Evolutionary conservation across 2,797 vertebrate species (phyloP).

Genomic region (Chanos chanos): DNA sequence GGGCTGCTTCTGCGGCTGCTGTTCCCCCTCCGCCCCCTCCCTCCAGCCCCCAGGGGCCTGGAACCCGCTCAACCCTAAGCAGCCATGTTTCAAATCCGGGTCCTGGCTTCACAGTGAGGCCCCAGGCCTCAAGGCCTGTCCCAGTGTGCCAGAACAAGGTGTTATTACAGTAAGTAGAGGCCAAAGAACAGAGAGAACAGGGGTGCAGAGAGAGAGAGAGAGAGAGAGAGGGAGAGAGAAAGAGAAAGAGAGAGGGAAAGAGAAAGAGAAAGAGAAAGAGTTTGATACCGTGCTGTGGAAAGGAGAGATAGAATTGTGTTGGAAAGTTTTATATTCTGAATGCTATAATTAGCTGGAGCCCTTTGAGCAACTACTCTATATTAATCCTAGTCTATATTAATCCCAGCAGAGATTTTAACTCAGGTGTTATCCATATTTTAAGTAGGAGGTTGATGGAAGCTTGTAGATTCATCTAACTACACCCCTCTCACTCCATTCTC

Average conservation of each 20-base stretch:
- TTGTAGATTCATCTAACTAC: background rate
- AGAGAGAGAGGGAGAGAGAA: constrained; percentile 4
- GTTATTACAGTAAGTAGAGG: constrained; percentile 3
- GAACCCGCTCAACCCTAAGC: constrained; percentile 59
- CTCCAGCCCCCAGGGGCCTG: constrained; percentile 58
- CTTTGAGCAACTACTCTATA: too few relatives aligned
- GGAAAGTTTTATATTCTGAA: too few relatives aligned
- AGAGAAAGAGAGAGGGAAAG: constrained; percentile 1
- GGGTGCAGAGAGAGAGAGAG: constrained; percentile 1
- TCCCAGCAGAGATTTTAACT: too few relatives aligned
- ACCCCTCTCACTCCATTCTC: background rate
- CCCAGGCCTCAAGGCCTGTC: constrained; percentile 46
- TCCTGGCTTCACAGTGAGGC: constrained; percentile 54
- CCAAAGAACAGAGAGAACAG: background rate
- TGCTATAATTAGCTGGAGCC: too few relatives aligned
- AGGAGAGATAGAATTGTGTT: too few relatives aligned
- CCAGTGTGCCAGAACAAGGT: background rate
- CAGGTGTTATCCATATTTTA: background rate
- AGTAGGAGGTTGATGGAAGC: background rate
- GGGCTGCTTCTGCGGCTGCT: constrained; percentile 48
- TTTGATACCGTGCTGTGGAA: background rate
- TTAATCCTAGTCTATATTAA: too few relatives aligned
- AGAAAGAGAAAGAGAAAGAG: background rate
- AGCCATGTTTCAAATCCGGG: constrained; percentile 63
- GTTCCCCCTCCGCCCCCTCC: constrained; percentile 24